Percentiles rank a stretch among this genome's conserved stretches.
Evolutionary conservation across 1,140 invertebrate species (phyloP).

Genomic region (Rhagoletis zephyria): DNA sequence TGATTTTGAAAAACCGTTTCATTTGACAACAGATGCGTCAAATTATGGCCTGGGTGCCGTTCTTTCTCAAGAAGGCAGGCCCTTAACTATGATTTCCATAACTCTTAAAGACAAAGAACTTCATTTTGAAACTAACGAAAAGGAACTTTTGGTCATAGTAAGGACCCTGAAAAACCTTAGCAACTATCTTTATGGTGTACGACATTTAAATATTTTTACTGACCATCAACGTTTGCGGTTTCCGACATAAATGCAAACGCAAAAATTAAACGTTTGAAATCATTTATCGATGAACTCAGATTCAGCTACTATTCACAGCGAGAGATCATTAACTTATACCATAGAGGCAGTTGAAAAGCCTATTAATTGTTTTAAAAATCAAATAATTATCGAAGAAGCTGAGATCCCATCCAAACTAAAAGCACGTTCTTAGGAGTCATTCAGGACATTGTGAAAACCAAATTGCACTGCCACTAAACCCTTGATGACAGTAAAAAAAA

Average conservation of each 20-base stretch:
- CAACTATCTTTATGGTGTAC: not conserved
- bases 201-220: not conserved
- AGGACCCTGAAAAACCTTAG: slow-evolving; percentile 52
- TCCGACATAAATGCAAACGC: slow-evolving; percentile 53
- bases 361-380: too few relatives aligned
- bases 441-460: not conserved
- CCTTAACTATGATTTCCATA: slow-evolving; percentile 59
- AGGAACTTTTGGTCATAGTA: slow-evolving; percentile 66
- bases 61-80: too few relatives aligned
- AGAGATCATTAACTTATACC: too few relatives aligned
- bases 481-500: too few relatives aligned
- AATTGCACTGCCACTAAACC: too few relatives aligned
- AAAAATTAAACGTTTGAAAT: slow-evolving; percentile 56
- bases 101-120: slow-evolving; percentile 61
- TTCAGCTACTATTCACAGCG: too few relatives aligned
- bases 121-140: slow-evolving; percentile 63
- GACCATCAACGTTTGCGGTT: not conserved
- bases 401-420: not conserved
- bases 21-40: too few relatives aligned
- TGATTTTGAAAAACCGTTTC: too few relatives aligned
- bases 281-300: slow-evolving; percentile 51
- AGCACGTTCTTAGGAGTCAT: not conserved
- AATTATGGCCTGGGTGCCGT: too few relatives aligned
- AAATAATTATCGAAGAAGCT: not conserved
- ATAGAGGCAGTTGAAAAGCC: too few relatives aligned